Evolutionary conservation across 2,888 invertebrate species (phyloP).

Genomic region (Sminthurides aquaticus): DNA sequence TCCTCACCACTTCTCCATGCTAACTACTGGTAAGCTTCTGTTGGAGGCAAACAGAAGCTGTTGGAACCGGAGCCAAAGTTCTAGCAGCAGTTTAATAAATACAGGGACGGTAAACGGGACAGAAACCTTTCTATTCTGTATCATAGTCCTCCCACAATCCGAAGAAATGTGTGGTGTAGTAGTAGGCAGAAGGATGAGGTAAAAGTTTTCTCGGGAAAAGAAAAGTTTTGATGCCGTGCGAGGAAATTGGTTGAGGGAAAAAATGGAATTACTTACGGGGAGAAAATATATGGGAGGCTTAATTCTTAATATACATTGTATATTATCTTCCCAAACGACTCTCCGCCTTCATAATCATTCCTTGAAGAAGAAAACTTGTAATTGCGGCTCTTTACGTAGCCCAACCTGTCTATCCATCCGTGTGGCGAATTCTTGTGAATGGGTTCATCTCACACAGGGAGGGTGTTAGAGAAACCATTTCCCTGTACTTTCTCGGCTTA

Average conservation of each 20-base stretch:
- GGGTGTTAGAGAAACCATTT: neutral
- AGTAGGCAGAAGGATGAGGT: too few species aligned
- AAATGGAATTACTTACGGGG: too few species aligned
- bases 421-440: neutral
- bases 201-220: neutral
- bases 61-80: too few species aligned
- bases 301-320: too few species aligned
- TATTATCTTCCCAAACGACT: too few species aligned
- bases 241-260: neutral
- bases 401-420: neutral
- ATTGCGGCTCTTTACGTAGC: neutral
- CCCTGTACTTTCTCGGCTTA: neutral
- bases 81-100: too few species aligned
- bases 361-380: neutral
- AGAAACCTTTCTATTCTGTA: too few species aligned
- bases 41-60: too few species aligned
- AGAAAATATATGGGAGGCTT: too few species aligned
- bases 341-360: neutral
- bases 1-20: too few species aligned
- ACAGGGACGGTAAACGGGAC: too few species aligned
- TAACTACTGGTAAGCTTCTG: too few species aligned
- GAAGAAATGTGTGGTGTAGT: neutral
- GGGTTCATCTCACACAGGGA: neutral
- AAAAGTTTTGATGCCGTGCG: neutral
- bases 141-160: neutral